Percentiles rank a stretch among this genome's conserved stretches.
Conservation (phyloP, 2,797 vertebrate genomes). For the Labroides dimidiatus region DNA sequence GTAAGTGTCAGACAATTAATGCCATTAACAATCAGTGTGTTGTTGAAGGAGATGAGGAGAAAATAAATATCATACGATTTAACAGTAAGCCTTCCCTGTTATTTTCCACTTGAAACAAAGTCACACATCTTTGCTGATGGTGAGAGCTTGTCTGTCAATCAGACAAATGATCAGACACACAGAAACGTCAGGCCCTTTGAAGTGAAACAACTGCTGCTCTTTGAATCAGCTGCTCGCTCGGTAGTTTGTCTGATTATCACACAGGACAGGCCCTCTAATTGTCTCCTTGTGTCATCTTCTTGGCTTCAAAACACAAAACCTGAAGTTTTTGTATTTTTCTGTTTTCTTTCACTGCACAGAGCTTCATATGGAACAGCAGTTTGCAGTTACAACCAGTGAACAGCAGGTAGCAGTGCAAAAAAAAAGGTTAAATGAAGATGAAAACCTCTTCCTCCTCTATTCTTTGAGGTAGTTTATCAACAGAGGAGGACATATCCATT, state of each 20-base stretch:
- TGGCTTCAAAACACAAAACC: constrained; percentile 61
- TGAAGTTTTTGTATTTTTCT: constrained; percentile 27
- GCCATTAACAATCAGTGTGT: constrained; percentile 10
- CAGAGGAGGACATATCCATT: constrained; percentile 50
- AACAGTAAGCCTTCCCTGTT: constrained; percentile 28
- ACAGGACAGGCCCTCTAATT: constrained; percentile 58
- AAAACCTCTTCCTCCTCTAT: constrained; percentile 44
- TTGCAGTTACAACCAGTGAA: constrained; percentile 74
- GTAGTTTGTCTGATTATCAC: constrained; percentile 64
- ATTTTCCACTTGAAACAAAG: constrained; percentile 50
- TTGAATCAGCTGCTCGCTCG: constrained; percentile 41
- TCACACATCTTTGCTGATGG: constrained; percentile 51
- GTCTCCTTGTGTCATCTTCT: constrained; percentile 63
- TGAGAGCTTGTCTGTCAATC: constrained; percentile 61
- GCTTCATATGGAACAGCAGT: constrained; percentile 49
- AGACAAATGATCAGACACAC: constrained; percentile 68
- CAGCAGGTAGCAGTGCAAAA: constrained; percentile 78
- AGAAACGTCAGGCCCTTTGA: constrained; percentile 67
- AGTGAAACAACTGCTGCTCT: constrained; percentile 64
- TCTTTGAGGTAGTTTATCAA: constrained; percentile 47
- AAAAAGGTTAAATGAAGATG: constrained; percentile 42
- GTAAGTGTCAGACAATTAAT: constrained; percentile 18
- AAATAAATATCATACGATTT: constrained; percentile 20
- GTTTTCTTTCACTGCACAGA: constrained; percentile 33
- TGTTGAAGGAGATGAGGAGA: constrained; percentile 8